A percentile compares a stretch with the other conserved stretches of the same genome.
phyloP scores from a whole-genome alignment of 2,113 vertebrate genomes.

The Theristicus caerulescens region DNA sequence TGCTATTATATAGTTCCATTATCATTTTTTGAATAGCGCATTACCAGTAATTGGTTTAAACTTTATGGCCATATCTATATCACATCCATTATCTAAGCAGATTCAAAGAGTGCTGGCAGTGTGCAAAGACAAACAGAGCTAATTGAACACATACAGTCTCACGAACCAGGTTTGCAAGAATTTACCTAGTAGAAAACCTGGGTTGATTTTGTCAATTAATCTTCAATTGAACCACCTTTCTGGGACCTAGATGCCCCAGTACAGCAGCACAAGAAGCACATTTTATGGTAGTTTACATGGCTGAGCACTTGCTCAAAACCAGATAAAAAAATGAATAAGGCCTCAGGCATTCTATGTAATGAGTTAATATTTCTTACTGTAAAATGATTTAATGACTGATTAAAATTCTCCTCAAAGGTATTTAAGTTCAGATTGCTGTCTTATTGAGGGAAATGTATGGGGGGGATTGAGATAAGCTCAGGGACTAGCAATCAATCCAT shows the following conservation, averaged over 20 bases:
- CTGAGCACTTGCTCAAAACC: not conserved
- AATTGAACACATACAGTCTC: not conserved
- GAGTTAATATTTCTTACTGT: not conserved
- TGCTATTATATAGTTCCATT: not conserved
- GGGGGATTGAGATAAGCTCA: not conserved
- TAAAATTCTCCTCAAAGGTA: not conserved
- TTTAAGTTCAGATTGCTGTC: not conserved
- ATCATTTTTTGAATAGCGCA: not conserved
- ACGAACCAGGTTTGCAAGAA: not conserved
- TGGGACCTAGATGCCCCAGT: not conserved
- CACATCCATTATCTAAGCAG: not conserved
- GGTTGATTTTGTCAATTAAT: not conserved
- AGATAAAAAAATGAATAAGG: not conserved
- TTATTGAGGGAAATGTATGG: not conserved
- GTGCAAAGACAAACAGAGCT: slow-evolving; percentile 9
- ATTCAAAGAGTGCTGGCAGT: not conserved
- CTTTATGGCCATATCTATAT: not conserved
- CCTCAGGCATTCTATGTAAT: not conserved
- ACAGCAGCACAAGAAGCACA: not conserved
- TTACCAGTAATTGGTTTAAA: slow-evolving; percentile 33
- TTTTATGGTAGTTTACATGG: not conserved
- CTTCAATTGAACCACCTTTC: not conserved
- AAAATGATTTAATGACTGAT: not conserved
- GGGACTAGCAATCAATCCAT: not conserved
- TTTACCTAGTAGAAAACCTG: not conserved